These are phyloP conservation scores for Corydoras sp. DNA, from an alignment of 2,113 vertebrate species.

Conservation along the genomic window DNA sequence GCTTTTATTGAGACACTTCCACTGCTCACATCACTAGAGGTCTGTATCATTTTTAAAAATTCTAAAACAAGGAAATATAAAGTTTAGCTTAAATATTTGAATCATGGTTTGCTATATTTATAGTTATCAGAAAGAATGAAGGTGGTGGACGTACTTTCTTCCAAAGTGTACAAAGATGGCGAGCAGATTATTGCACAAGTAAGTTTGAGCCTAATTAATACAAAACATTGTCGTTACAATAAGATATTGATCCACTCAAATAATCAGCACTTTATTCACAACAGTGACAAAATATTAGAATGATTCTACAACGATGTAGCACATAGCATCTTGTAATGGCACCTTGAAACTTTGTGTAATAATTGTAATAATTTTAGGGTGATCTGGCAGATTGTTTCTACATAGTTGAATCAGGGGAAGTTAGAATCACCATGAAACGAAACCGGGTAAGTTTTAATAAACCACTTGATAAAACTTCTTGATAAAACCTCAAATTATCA, in stretches of 20 bases:
- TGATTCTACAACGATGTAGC: no score
- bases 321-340: background rate
- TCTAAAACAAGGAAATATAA: no score
- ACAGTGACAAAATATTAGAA: background rate
- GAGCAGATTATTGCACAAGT: slow-evolving; percentile 99
- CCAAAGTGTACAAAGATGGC: slow-evolving; percentile 81
- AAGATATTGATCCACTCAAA: no score
- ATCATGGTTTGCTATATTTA: background rate
- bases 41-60: slow-evolving; percentile 50
- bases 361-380: slow-evolving; percentile 63
- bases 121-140: slow-evolving; percentile 95
- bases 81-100: no score
- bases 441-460: slow-evolving; percentile 74
- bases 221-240: no score
- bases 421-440: slow-evolving; percentile 94
- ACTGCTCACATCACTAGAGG: slow-evolving; percentile 95
- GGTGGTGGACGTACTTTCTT: slow-evolving; percentile 93
- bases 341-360: background rate
- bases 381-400: slow-evolving; percentile 94
- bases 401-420: slow-evolving; percentile 96
- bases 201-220: slow-evolving; percentile 30
- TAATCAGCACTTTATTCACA: background rate
- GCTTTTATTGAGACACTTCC: slow-evolving; percentile 95
- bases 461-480: background rate
- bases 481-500: no score